These are phyloP conservation scores for Diarsia brunnea DNA, from an alignment of 2,888 invertebrate species.

Conservation along the genomic window DNA sequence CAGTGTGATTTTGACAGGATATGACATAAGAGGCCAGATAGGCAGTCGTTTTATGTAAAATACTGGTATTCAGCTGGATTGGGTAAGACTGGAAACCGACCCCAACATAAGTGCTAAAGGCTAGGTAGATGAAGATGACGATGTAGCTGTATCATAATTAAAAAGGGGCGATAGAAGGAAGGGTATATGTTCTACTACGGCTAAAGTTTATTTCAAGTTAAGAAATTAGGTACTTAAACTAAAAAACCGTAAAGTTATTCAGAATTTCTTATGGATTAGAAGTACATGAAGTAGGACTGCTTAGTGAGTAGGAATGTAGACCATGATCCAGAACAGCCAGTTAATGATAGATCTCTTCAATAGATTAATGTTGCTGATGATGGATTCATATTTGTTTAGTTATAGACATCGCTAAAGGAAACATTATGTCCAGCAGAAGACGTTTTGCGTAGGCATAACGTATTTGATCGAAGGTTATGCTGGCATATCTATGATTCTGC, in stretches of 20 bases:
- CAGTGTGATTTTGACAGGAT: neutral
- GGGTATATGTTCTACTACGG: neutral
- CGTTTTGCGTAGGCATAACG: neutral
- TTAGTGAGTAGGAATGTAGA: neutral
- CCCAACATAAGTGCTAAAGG: too few species aligned
- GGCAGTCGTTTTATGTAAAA: too few species aligned
- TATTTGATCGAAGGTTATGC: neutral
- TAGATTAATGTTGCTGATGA: slow-evolving; percentile 1
- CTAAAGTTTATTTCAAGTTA: too few species aligned
- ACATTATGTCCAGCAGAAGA: neutral
- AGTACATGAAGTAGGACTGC: neutral
- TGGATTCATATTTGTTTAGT: neutral
- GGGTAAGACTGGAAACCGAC: too few species aligned
- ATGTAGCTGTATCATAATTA: neutral
- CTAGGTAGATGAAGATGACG: too few species aligned
- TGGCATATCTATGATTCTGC: neutral
- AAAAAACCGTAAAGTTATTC: neutral
- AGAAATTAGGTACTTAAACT: neutral
- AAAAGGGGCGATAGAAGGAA: neutral
- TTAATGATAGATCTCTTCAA: neutral
- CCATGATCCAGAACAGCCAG: neutral
- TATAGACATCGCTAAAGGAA: neutral
- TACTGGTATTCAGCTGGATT: too few species aligned
- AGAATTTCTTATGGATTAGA: neutral
- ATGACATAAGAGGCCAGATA: too few species aligned